Conservation (phyloP, 2,113 vertebrate genomes). For the Saimiri boliviensis region DNA sequence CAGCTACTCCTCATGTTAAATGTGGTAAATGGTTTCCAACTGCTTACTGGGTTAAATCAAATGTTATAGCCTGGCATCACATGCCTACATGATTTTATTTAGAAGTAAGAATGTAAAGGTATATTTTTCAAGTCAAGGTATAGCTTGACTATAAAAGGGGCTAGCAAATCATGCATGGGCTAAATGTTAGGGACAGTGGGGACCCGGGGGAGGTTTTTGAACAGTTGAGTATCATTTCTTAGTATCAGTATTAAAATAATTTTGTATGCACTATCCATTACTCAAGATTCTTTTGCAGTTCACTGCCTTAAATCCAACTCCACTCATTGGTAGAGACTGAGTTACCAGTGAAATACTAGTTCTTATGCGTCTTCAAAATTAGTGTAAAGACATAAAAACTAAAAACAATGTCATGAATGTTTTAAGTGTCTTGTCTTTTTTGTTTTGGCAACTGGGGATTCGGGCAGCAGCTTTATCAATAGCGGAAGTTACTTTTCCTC, state of each 20-base stretch:
- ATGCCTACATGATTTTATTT: neutral
- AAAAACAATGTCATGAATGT: neutral
- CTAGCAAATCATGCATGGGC: neutral
- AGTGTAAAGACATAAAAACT: neutral
- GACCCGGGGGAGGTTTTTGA: neutral
- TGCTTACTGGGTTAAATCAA: neutral
- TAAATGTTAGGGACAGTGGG: neutral
- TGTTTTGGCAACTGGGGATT: neutral
- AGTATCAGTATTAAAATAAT: neutral
- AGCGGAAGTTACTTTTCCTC: neutral
- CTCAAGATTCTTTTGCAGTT: neutral
- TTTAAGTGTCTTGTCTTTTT: neutral
- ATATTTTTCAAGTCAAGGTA: too few relatives aligned
- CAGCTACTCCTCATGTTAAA: neutral
- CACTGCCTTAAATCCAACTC: neutral
- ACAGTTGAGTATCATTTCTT: neutral
- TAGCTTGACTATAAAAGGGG: neutral
- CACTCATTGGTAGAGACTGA: neutral
- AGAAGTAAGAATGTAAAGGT: neutral
- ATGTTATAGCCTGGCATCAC: neutral
- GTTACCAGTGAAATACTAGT: neutral
- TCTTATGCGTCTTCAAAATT: slow-evolving; percentile 11
- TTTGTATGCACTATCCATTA: neutral
- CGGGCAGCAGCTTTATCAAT: neutral
- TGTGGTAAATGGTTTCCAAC: neutral